Percentiles rank a stretch among this genome's conserved stretches.
Evolutionary conservation across 1,140 invertebrate genomes (phyloP).

Genomic region (Monomorium pharaonis): DNA sequence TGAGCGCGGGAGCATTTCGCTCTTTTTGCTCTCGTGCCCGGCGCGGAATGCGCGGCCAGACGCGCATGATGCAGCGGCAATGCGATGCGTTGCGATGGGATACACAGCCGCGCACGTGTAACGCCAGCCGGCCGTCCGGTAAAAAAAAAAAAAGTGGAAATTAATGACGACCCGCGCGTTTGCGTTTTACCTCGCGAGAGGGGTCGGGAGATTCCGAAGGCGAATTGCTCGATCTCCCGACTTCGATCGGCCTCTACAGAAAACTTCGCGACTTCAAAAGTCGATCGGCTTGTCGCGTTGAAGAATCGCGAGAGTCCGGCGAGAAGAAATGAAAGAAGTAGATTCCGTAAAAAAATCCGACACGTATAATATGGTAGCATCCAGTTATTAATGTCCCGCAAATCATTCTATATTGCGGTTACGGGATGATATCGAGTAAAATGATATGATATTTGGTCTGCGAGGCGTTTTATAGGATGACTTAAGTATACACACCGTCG

Average conservation of each 20-base stretch:
- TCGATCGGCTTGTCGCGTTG: conserved; percentile 68
- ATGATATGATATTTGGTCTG: not conserved
- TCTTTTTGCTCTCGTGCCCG: conserved; percentile 61
- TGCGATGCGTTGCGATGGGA: not conserved
- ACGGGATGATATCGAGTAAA: not conserved
- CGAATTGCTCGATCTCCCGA: conserved; percentile 46
- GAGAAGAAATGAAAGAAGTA: conserved; percentile 23
- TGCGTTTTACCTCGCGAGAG: conserved; percentile 59
- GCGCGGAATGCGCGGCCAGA: conserved; percentile 55
- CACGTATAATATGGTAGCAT: not conserved
- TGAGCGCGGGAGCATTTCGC: conserved; percentile 63
- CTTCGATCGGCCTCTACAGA: not conserved
- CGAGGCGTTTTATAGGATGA: not conserved
- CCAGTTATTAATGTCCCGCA: not conserved
- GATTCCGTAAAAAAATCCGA: not conserved
- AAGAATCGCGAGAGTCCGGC: not conserved
- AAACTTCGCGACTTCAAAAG: conserved; percentile 73
- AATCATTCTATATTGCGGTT: not conserved
- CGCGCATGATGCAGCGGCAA: conserved; percentile 40
- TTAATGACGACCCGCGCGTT: conserved; percentile 61
- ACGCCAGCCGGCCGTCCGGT: not conserved
- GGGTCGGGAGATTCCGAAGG: conserved; percentile 61
- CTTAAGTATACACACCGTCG: not conserved
- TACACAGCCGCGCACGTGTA: conserved; percentile 39
- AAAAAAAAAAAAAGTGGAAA: conserved; percentile 72